Evolutionary conservation across 2,888 invertebrate genomes (phyloP).

Genomic region (Callinectes sapidus): DNA sequence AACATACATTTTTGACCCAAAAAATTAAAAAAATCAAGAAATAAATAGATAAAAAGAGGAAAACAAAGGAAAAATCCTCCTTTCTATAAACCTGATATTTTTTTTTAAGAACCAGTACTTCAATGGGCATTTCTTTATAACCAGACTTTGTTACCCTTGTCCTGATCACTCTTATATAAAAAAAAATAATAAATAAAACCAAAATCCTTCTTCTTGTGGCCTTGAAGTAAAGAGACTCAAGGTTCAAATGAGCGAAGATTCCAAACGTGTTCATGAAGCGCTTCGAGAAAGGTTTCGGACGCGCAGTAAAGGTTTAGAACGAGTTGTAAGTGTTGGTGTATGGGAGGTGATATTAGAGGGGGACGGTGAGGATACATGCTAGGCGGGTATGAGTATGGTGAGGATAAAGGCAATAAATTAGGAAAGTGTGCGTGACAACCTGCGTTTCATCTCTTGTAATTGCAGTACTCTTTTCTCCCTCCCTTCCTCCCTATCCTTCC

Average conservation of each 20-base stretch:
- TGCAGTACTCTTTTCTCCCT: constrained; percentile 14
- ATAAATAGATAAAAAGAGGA: no score
- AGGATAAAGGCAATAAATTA: constrained; percentile 18
- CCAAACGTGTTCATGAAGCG: neutral
- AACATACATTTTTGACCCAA: no score
- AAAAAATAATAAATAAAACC: no score
- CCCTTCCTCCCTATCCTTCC: neutral
- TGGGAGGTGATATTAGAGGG: constrained; percentile 5
- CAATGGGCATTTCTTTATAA: no score
- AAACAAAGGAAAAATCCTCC: no score
- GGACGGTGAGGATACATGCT: neutral
- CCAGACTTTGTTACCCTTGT: no score
- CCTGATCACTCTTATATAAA: no score
- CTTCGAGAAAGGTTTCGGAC: neutral
- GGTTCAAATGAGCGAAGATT: neutral
- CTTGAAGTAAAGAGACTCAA: neutral
- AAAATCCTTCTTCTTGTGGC: neutral
- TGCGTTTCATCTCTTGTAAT: constrained; percentile 24
- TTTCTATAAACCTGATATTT: no score
- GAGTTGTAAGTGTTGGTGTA: neutral
- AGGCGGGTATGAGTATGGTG: constrained; percentile 13
- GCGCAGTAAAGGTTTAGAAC: neutral
- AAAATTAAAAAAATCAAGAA: no score
- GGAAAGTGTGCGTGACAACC: neutral
- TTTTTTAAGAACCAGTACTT: no score